Conservation (phyloP, 1,140 invertebrate species). For the Neodiprion pinetum region DNA sequence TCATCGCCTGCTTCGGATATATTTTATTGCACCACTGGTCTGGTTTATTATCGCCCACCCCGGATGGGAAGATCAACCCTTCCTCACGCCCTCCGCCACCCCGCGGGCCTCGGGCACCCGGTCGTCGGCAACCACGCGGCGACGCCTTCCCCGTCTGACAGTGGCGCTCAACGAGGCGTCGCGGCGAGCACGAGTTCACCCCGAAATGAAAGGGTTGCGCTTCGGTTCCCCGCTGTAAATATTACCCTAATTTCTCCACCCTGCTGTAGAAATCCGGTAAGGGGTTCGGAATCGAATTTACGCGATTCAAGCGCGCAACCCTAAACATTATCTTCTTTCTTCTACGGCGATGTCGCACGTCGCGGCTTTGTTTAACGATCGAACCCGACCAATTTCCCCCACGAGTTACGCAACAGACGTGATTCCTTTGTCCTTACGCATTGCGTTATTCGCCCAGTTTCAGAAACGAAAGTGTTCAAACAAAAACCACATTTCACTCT, state of each 20-base stretch:
- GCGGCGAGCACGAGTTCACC: constrained; percentile 41
- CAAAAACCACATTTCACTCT: too few relatives aligned
- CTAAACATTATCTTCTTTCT: constrained; percentile 6
- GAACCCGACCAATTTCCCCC: not conserved
- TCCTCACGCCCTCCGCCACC: constrained; percentile 38
- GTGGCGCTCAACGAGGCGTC: constrained; percentile 58
- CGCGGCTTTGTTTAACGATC: not conserved
- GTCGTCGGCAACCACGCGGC: constrained; percentile 28
- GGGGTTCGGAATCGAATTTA: constrained; percentile 5
- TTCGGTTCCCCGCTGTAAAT: constrained; percentile 1
- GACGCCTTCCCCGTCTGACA: constrained; percentile 46
- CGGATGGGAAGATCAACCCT: constrained; percentile 42
- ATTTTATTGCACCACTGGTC: constrained; percentile 59
- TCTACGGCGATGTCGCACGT: not conserved
- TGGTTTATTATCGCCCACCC: constrained; percentile 55
- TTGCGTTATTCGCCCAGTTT: too few relatives aligned
- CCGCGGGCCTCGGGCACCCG: not conserved
- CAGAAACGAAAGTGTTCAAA: too few relatives aligned
- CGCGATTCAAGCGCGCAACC: not conserved
- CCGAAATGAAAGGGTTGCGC: constrained; percentile 45
- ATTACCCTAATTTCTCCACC: constrained; percentile 4
- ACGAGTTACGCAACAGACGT: not conserved
- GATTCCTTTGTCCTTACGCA: not conserved
- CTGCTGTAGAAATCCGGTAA: not conserved
- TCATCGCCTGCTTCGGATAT: constrained; percentile 60